Conservation (phyloP, 2,888 invertebrate species). For the Thelaira solivaga region DNA sequence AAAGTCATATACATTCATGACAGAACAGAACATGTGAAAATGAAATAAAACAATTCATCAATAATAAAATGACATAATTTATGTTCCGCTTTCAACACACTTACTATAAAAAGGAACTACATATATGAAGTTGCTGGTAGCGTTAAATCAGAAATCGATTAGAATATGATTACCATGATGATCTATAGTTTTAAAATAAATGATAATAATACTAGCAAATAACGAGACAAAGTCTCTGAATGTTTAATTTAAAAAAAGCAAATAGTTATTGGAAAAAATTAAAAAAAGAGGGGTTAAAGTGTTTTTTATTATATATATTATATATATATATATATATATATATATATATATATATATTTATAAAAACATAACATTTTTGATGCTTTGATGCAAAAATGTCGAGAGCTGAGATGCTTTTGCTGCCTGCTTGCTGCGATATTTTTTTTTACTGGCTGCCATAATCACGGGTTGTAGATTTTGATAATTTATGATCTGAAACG, state of each 20-base stretch:
- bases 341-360: too few species aligned
- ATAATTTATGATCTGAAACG: constrained; percentile 66
- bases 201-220: constrained; percentile 38
- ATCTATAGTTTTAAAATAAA: constrained; percentile 28
- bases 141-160: constrained; percentile 51
- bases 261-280: too few species aligned
- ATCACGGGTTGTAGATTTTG: constrained; percentile 46
- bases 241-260: constrained; percentile 1
- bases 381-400: constrained; percentile 32
- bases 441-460: constrained; percentile 33
- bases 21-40: neutral
- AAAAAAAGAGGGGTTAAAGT: too few species aligned
- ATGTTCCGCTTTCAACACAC: constrained; percentile 45
- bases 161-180: constrained; percentile 53
- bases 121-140: too few species aligned
- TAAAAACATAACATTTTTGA: too few species aligned
- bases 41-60: constrained; percentile 29
- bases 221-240: constrained; percentile 46
- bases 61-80: constrained; percentile 45
- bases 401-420: constrained; percentile 12
- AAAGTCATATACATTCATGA: neutral
- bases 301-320: too few species aligned
- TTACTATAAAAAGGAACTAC: constrained; percentile 11
- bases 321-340: too few species aligned
- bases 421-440: neutral